These are phyloP conservation scores for Acanthurus leucopareius DNA, from an alignment of 2,797 vertebrate species.

Conservation along the genomic window DNA sequence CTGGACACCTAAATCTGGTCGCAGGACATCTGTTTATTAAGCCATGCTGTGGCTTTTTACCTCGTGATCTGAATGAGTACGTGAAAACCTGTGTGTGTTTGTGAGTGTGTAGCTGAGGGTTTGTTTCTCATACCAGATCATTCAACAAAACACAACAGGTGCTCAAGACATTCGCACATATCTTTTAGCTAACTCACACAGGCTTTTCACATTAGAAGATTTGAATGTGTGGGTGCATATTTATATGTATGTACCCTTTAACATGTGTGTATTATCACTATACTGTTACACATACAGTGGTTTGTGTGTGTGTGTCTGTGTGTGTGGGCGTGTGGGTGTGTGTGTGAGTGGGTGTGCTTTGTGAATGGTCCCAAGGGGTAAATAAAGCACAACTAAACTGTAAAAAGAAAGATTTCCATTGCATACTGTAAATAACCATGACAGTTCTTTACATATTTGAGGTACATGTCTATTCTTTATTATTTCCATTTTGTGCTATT, in stretches of 20 bases:
- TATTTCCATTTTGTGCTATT: no score
- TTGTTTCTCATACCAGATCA: constrained; percentile 37
- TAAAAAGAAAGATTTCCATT: constrained; percentile 4
- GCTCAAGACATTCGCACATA: not conserved
- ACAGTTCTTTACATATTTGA: no score
- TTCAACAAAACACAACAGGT: constrained; percentile 71
- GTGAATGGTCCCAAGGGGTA: not conserved
- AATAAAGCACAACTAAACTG: constrained; percentile 7
- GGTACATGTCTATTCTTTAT: no score
- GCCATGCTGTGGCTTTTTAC: constrained; percentile 15
- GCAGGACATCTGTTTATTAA: constrained; percentile 43
- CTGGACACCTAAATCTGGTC: constrained; percentile 18
- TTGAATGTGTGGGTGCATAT: constrained; percentile 14
- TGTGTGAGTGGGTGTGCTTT: constrained; percentile 3
- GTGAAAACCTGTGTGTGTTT: not conserved
- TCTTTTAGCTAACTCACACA: constrained; percentile 48
- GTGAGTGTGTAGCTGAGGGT: constrained; percentile 14
- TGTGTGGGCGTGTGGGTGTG: not conserved
- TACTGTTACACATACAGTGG: no score
- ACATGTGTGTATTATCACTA: not conserved
- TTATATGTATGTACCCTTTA: constrained; percentile 15
- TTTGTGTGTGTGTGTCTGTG: not conserved
- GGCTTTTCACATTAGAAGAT: constrained; percentile 42
- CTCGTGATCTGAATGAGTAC: constrained; percentile 10
- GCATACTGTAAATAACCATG: not conserved